Base-by-base conservation (phyloP, 2,113 vertebrate genomes). In the Trematocara variabile region DNA sequence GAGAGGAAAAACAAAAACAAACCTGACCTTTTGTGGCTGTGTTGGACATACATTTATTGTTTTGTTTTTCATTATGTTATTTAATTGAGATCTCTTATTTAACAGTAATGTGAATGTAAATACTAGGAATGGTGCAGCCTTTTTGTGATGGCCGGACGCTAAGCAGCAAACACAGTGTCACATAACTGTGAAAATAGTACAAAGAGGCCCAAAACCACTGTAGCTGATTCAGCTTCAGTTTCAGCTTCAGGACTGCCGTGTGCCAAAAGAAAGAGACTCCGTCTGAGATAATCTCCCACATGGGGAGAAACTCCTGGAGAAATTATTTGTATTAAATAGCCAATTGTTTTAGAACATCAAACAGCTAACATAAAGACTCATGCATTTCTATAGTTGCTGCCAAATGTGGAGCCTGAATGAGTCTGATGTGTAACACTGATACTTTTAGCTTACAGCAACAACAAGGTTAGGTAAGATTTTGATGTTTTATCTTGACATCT, bases 201-300 rank as follows among this genome's bases (percentile, higher is more conserved):
- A 92, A 91, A 37, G 84, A 93, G 90, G 65, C 84, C 70, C 28
- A 82, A 78, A 80, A 58, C 46, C 81, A 30, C 12, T 41, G 33
- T 14, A 78, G 44, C 58, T 78, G 54, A 84, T 63, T 34, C 33
- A 12, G 33, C 58, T 63, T 63, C 30, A 37, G 22, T 39, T 87
- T 75, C 34, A 56, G 11, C 60, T 54, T 79, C 77, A 63, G 46
- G 79, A 28, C 22, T 44, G 30, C 20, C 6, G 39, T 12, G 84
- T 95, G 94, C 93, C 96, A 95, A 95, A 94, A 86, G 60, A 88
- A 88, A 84, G 77, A 20, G 63, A 22, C n/a, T 25, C 46, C 1
- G 14, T 88, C 77, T 82, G 82, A 81, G 80, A 56, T 63, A 63
- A 68, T 70, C 11, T 77, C 75, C 41, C 28, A 18, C 11, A 54